These are phyloP conservation scores for Chloromyia formosa DNA, from an alignment of 2,888 invertebrate species.

Conservation along the genomic window DNA sequence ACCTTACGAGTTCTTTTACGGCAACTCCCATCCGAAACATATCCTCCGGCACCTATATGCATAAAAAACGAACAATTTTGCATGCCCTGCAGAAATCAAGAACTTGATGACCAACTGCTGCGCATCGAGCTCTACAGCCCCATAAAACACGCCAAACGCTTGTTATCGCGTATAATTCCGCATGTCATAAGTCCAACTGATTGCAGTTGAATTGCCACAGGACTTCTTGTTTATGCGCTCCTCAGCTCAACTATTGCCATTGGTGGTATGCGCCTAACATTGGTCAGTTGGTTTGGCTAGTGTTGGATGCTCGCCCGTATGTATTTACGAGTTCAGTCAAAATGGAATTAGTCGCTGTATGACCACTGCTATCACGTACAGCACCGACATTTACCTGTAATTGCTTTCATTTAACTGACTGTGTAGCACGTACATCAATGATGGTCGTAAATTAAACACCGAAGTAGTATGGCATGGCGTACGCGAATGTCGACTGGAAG, in stretches of 20 bases:
- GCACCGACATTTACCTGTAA: constrained; percentile 43
- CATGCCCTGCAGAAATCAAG: constrained; percentile 39
- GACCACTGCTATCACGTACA: constrained; percentile 40
- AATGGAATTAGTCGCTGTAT: constrained; percentile 38
- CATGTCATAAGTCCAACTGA: constrained; percentile 44
- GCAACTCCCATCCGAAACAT: too few relatives aligned
- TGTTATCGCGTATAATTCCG: constrained; percentile 41
- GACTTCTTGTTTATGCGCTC: constrained; percentile 42
- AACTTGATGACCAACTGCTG: constrained; percentile 42
- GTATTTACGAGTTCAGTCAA: background rate
- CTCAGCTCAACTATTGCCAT: constrained; percentile 22
- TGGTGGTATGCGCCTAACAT: background rate
- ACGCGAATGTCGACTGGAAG: constrained; percentile 27
- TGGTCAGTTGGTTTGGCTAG: too few relatives aligned
- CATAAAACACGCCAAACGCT: constrained; percentile 44
- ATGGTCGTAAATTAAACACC: constrained; percentile 45
- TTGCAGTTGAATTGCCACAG: constrained; percentile 44
- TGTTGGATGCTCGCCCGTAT: too few relatives aligned
- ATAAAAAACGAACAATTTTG: constrained; percentile 33
- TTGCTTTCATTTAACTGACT: constrained; percentile 45
- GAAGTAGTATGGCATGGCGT: constrained; percentile 25
- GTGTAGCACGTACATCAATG: constrained; percentile 43
- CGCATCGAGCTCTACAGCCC: constrained; percentile 32
- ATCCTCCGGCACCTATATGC: too few relatives aligned
- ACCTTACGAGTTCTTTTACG: too few relatives aligned